phyloP scores from a whole-genome alignment of 1,140 invertebrate genomes.

The Melitaea cinxia region DNA sequence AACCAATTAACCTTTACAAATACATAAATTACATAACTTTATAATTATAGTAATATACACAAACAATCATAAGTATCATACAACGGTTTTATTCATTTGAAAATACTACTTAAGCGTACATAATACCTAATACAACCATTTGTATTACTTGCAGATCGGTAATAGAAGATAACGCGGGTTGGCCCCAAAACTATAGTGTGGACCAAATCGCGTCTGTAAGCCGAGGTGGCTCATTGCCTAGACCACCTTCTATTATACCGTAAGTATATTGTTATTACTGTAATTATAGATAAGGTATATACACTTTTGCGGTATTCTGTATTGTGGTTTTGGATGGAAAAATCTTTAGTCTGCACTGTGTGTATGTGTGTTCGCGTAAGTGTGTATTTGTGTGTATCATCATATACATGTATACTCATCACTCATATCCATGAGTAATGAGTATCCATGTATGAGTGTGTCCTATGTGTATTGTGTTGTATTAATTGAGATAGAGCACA shows the following conservation, averaged over 20 bases:
- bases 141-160: slow-evolving; percentile 66
- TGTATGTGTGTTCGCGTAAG: too few relatives aligned
- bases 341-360: too few relatives aligned
- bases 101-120: neutral
- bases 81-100: neutral
- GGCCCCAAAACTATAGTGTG: slow-evolving; percentile 75
- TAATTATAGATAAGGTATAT: neutral
- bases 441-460: too few relatives aligned
- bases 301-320: neutral
- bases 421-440: too few relatives aligned
- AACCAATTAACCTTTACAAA: too few relatives aligned
- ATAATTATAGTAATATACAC: too few relatives aligned
- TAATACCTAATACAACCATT: neutral
- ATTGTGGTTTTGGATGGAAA: neutral
- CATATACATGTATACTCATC: too few relatives aligned
- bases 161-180: slow-evolving; percentile 80
- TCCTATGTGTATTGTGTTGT: too few relatives aligned
- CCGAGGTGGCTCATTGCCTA: slow-evolving; percentile 71
- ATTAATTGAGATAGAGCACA: too few relatives aligned
- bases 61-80: too few relatives aligned
- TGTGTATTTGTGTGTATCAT: too few relatives aligned
- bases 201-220: slow-evolving; percentile 77
- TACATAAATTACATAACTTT: too few relatives aligned
- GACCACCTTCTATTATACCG: slow-evolving; percentile 74
- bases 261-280: slow-evolving; percentile 49